These are phyloP conservation scores for Aphodius sticticus DNA, from an alignment of 2,888 invertebrate genomes.

Conservation along the genomic window DNA sequence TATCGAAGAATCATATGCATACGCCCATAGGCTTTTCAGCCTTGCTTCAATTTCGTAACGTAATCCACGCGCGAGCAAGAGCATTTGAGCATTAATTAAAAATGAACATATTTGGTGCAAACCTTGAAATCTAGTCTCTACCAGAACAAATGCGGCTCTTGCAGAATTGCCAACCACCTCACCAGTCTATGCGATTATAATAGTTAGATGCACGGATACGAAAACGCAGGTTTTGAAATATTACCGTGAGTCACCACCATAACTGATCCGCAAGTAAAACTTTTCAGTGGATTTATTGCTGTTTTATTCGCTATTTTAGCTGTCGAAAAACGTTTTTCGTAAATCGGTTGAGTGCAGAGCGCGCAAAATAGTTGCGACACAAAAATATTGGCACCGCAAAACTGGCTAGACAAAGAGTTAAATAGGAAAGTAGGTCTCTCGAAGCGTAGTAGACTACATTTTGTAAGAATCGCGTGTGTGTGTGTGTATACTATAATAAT, in stretches of 20 bases:
- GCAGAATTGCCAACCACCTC: conserved; percentile 10
- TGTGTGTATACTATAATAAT: too few species aligned
- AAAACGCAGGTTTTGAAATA: neutral
- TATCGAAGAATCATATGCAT: conserved; percentile 11
- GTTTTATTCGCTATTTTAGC: neutral
- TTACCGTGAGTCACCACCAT: neutral
- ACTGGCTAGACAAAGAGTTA: neutral
- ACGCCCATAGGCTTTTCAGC: conserved; percentile 24
- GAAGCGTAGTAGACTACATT: neutral
- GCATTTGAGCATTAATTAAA: conserved; percentile 26
- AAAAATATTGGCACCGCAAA: conserved; percentile 4
- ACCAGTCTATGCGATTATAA: neutral
- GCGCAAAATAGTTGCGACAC: neutral
- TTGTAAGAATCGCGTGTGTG: neutral
- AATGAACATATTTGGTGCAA: conserved; percentile 27
- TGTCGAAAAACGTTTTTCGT: neutral
- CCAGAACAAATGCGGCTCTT: conserved; percentile 27
- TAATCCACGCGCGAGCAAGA: conserved; percentile 12
- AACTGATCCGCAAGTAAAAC: neutral
- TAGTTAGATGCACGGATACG: neutral
- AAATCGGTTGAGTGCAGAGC: neutral
- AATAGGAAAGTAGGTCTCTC: neutral
- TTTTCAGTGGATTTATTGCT: neutral
- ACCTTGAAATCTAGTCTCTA: conserved; percentile 31
- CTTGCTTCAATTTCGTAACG: conserved; percentile 30